Percentiles rank a stretch among this genome's conserved stretches.
phyloP scores from a whole-genome alignment of 2,113 vertebrate species.

The Ondatra zibethicus region DNA sequence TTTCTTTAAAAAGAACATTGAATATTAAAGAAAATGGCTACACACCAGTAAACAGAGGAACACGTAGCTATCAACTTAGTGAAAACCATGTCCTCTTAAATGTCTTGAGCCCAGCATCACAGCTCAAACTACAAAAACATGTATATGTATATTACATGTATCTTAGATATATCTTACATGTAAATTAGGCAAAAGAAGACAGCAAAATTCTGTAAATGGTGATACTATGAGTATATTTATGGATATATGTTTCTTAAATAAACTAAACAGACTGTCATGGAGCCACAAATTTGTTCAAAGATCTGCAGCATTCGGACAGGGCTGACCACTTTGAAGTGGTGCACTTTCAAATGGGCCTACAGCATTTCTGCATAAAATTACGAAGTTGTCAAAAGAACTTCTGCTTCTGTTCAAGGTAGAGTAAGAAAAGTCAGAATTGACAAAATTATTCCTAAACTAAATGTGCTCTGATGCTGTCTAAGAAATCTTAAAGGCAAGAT shows the following conservation, averaged over 20 bases:
- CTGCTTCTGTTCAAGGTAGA: background rate
- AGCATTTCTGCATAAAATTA: slow-evolving; percentile 17
- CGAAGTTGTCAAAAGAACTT: slow-evolving; percentile 43
- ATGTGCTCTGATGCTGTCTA: background rate
- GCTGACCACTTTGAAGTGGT: background rate
- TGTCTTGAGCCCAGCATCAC: background rate
- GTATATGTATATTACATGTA: background rate
- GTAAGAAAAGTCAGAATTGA: slow-evolving; percentile 34
- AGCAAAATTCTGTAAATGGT: background rate
- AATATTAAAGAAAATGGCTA: slow-evolving; percentile 15
- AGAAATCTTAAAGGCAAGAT: slow-evolving; percentile 40
- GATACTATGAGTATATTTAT: background rate
- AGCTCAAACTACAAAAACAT: slow-evolving; percentile 19
- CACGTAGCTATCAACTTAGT: background rate
- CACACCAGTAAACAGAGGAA: background rate
- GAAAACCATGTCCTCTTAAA: background rate
- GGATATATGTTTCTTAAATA: background rate
- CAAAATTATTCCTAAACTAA: slow-evolving; percentile 57
- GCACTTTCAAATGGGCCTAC: background rate
- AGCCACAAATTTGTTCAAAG: background rate
- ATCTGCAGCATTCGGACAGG: background rate
- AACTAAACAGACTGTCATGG: background rate
- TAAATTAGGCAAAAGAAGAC: slow-evolving; percentile 6
- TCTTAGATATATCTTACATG: background rate
- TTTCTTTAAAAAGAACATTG: background rate